Evolutionary conservation across 1,140 invertebrate species (phyloP), one percentile per base, ranked within the genome.

Genomic region (Drosophila murphyi): DNA sequence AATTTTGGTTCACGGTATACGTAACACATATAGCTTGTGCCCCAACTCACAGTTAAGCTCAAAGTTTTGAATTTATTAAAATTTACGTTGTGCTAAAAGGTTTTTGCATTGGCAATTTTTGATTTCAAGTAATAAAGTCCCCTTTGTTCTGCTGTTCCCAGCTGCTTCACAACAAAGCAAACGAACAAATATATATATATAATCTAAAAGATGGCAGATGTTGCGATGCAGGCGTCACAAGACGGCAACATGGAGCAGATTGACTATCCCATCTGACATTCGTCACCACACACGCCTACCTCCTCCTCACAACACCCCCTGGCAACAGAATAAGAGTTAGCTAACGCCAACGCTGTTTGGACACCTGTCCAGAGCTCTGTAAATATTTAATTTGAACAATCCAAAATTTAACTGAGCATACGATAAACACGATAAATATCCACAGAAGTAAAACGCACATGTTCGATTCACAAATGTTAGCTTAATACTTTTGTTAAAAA

Each of bases 1-100:
- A 77, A 56, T 61, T 55, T 34, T 20, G 5, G 28, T 32, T 45
- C 3, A 35, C n/a, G 12, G 12, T 29, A 50, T 6, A 35, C n/a
- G 12, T 48, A 50, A 48, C 51, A 39, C 57, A 56, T 70, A 4
- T 10, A 69, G 55, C 55, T 69, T 69, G 62, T 70, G 43, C 35
- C 35, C 12, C 35, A 31, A 45, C 56, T 47, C 31, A 10, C 31
- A 48, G 48, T 54, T 51, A 50, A 74, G 51, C 35, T 31, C 35
- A 82, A 79, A 87, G 65, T 78, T 80, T 73, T 45, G 39, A 76
- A 82, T 78, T 88, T 89, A 88, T 87, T 77, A 74, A 88, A 88
- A 83, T 87, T 88, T 88, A 87, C 76, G 72, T 71, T 77, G 52
- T 51, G 64, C 45, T 73, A 77, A 82, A 72, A 74, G 65, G 37